Evolutionary conservation across 2,113 vertebrate genomes (phyloP).

Genomic region (Lasiurus borealis): DNA sequence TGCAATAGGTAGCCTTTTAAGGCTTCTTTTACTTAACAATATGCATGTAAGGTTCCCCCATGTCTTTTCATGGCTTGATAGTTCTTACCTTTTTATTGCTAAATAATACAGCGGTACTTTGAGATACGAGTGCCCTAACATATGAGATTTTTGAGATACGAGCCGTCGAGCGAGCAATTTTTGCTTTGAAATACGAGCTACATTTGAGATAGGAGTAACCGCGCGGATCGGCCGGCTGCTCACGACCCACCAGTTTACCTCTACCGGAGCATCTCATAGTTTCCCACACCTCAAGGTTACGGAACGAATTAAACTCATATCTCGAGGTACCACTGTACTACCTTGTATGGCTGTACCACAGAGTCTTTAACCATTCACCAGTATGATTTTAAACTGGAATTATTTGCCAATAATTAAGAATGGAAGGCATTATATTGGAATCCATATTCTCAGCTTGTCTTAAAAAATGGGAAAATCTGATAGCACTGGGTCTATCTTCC

Average conservation of each 20-base stretch:
- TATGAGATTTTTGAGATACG: no score
- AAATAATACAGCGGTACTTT: background rate
- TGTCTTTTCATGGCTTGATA: background rate
- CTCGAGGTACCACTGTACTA: background rate
- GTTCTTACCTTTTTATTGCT: background rate
- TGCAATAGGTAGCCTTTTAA: background rate
- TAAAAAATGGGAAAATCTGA: background rate
- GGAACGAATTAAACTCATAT: no score
- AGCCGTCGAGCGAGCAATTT: no score
- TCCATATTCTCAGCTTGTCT: slow-evolving; percentile 3
- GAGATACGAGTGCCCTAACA: no score
- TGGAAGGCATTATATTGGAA: background rate
- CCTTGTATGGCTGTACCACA: background rate
- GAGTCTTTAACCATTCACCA: background rate
- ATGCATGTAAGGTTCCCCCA: background rate
- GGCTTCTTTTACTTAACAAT: slow-evolving; percentile 2
- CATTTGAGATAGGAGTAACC: no score
- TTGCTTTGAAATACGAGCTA: no score
- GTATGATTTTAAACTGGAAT: slow-evolving; percentile 22
- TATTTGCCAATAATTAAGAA: background rate
- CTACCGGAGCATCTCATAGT: no score
- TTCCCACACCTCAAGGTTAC: no score
- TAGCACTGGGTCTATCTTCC: background rate
- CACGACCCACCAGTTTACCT: no score
- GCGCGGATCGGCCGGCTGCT: no score